Percentiles rank a stretch among this genome's conserved stretches.
These are phyloP conservation scores for Mesochorus sp. DNA, from an alignment of 2,888 invertebrate species.

Conservation along the genomic window DNA sequence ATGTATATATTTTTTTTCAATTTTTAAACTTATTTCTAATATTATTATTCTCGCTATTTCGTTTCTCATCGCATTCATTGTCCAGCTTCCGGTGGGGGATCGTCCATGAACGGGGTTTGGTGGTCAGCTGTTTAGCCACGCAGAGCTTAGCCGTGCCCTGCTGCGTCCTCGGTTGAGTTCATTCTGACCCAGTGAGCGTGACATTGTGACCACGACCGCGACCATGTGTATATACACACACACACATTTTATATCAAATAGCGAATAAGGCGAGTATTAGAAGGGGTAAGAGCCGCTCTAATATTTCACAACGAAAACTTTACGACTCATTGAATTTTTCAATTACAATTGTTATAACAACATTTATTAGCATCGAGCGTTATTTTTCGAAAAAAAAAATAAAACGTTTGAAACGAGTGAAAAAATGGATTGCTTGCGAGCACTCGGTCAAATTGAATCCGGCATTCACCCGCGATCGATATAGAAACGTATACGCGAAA, in stretches of 20 bases:
- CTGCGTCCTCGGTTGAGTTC: constrained; percentile 27
- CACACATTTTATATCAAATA: too few relatives aligned
- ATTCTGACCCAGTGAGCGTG: constrained; percentile 61
- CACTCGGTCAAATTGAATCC: too few relatives aligned
- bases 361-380: too few relatives aligned
- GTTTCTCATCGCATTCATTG: constrained; percentile 15
- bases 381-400: too few relatives aligned
- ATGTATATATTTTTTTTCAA: not conserved
- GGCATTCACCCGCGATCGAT: too few relatives aligned
- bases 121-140: constrained; percentile 49
- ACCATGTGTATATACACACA: not conserved
- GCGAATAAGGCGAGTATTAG: not conserved
- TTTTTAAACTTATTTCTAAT: not conserved
- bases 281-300: too few relatives aligned
- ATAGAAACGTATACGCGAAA: too few relatives aligned
- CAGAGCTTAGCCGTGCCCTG: not conserved
- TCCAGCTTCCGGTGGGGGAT: constrained; percentile 30
- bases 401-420: too few relatives aligned
- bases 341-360: too few relatives aligned
- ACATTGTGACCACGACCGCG: constrained; percentile 44
- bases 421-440: too few relatives aligned
- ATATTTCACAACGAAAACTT: too few relatives aligned
- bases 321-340: too few relatives aligned
- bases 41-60: not conserved
- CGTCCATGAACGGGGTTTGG: constrained; percentile 34